phyloP scores from a whole-genome alignment of 2,113 vertebrate genomes.

The Oreochromis spilurus region DNA sequence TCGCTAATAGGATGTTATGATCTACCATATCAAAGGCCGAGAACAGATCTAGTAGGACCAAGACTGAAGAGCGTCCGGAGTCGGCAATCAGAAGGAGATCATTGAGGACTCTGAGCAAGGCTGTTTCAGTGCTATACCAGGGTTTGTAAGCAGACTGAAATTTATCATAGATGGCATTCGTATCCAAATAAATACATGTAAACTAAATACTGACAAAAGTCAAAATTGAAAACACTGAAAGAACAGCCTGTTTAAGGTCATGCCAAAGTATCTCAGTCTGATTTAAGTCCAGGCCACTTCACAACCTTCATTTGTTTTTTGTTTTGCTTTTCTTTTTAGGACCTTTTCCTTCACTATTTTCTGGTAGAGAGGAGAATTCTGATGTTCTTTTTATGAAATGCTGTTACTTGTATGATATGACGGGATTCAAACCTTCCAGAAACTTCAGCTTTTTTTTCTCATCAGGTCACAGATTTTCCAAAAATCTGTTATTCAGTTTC shows the following conservation, averaged over 20 bases:
- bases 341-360: not conserved
- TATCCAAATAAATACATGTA: too few species aligned
- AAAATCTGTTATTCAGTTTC: not conserved
- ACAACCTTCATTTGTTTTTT: not conserved
- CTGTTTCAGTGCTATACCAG: too few species aligned
- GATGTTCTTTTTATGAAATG: not conserved
- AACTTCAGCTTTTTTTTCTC: not conserved
- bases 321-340: not conserved
- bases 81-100: too few species aligned
- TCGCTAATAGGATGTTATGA: too few species aligned
- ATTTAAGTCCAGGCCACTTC: not conserved
- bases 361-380: not conserved
- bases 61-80: too few species aligned
- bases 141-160: too few species aligned
- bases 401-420: not conserved
- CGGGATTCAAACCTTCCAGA: not conserved
- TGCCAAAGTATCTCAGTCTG: not conserved
- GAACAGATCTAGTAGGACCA: too few species aligned
- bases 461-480: not conserved
- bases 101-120: too few species aligned
- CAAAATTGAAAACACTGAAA: not conserved
- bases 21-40: too few species aligned
- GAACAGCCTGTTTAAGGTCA: not conserved
- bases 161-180: too few species aligned
- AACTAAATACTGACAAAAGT: not conserved